phyloP scores from a whole-genome alignment of 2,888 invertebrate species.

The Helicoverpa assulta region DNA sequence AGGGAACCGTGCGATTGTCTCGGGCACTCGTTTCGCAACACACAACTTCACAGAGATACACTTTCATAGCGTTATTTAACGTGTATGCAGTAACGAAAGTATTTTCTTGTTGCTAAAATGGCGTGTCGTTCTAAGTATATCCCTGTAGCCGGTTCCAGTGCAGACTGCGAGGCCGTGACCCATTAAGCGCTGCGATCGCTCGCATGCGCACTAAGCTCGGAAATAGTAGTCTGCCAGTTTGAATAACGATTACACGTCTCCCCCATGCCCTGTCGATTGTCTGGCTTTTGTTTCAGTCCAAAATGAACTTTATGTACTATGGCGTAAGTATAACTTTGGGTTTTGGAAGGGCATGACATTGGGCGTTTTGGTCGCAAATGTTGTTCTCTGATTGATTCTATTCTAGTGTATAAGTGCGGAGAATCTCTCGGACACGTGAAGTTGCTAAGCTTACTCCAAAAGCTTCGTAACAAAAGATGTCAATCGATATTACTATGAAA shows the following conservation, averaged over 20 bases:
- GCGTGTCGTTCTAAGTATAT: conserved; percentile 79
- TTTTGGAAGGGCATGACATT: conserved; percentile 33
- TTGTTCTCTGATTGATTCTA: conserved; percentile 72
- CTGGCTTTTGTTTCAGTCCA: conserved; percentile 74
- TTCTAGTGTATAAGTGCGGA: conserved; percentile 67
- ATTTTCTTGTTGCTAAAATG: conserved; percentile 68
- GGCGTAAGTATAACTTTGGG: conserved; percentile 59
- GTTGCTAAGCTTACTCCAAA: conserved; percentile 33
- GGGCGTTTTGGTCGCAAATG: conserved; percentile 58
- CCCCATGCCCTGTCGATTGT: conserved; percentile 78
- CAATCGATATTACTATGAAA: conserved; percentile 5
- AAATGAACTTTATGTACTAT: conserved; percentile 69
- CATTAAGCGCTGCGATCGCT: conserved; percentile 78
- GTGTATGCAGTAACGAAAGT: conserved; percentile 36
- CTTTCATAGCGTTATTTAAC: conserved; percentile 60
- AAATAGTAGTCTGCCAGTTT: conserved; percentile 81
- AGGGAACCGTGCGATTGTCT: conserved; percentile 59
- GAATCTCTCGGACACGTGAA: conserved; percentile 52
- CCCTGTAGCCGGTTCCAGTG: conserved; percentile 80
- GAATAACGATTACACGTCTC: conserved; percentile 86
- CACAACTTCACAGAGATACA: conserved; percentile 51
- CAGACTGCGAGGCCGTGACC: conserved; percentile 87
- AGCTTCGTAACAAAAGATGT: conserved; percentile 4
- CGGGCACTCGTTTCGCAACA: conserved; percentile 58
- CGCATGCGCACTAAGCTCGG: conserved; percentile 84